A percentile compares a stretch with the other conserved stretches of the same genome.
These are phyloP conservation scores for Cheirogaleus major DNA, from an alignment of 2,797 vertebrate genomes.

Conservation along the genomic window DNA sequence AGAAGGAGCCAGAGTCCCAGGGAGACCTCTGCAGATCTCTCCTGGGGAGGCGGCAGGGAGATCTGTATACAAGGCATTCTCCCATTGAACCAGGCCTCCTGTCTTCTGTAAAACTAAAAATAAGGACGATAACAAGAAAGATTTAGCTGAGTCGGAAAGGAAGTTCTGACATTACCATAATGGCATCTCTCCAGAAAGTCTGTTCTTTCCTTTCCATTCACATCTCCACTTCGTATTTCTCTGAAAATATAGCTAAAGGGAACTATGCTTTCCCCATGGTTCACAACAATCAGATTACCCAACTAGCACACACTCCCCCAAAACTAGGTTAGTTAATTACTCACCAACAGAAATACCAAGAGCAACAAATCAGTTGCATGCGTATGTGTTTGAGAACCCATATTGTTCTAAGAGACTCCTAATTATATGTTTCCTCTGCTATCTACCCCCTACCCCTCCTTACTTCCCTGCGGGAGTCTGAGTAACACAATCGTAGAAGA, in stretches of 20 bases:
- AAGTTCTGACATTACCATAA: slow-evolving; percentile 71
- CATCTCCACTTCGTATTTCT: slow-evolving; percentile 53
- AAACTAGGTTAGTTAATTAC: slow-evolving; percentile 68
- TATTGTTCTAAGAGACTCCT: slow-evolving; percentile 71
- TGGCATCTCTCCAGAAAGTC: slow-evolving; percentile 68
- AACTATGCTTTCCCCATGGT: neutral
- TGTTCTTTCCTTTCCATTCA: slow-evolving; percentile 52
- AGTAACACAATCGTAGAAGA: slow-evolving; percentile 84
- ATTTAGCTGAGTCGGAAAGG: slow-evolving; percentile 66
- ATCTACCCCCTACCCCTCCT: slow-evolving; percentile 59
- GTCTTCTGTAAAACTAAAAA: slow-evolving; percentile 73
- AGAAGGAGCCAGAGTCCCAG: neutral
- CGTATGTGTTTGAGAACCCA: slow-evolving; percentile 59
- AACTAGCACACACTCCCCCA: neutral
- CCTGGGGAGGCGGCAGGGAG: neutral
- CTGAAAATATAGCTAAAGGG: slow-evolving; percentile 57
- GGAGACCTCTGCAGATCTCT: neutral
- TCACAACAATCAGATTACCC: slow-evolving; percentile 36
- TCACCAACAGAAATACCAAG: slow-evolving; percentile 59
- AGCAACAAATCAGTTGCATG: slow-evolving; percentile 58
- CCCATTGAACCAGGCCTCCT: slow-evolving; percentile 55
- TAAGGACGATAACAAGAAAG: slow-evolving; percentile 71
- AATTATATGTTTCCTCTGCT: slow-evolving; percentile 83
- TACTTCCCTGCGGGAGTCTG: slow-evolving; percentile 77
- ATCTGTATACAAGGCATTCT: neutral